Evolutionary conservation across 2,113 vertebrate genomes (phyloP), one percentile per base, ranked within the genome.

Genomic region (Myrmophylax atrothorax): DNA sequence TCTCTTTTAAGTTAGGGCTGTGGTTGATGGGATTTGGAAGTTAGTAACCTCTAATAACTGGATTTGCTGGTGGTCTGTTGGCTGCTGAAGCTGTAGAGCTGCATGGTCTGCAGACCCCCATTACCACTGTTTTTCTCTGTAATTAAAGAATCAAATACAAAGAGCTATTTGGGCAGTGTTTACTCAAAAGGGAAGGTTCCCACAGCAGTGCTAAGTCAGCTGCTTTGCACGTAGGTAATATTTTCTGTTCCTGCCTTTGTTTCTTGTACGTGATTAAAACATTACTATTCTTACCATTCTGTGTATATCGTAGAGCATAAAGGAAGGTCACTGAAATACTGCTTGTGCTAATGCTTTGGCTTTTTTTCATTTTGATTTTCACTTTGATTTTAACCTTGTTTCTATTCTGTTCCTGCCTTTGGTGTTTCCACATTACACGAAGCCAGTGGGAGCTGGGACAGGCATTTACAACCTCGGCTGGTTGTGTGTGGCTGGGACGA

Each of bases 221-320:
- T 83, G 60, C 13, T 2, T 73, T 90, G 75, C 72, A 6, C 0
- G 7, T 80, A 82, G 74, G 78, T 96, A 69, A 46, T 62, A 70
- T 37, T 93, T 89, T 93, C 85, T 96, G 87, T 96, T 96, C 93
- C 92, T 95, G 94, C 82, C 42, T 94, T 93, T 96, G 82, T 96
- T 96, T 94, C 64, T 88, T 47, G 33, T 94, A 55, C 0, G 1
- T 0, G 9, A 85, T 96, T 91, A 77, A 69, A 91, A 73, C 1
- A 7, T 83, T 62, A 40, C 70, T 94, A 31, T 91, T 96, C 70
- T 87, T 74, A 55, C n/a, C 1, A 4, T 70, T 59, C 52, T 14
- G 14, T 77, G 76, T 37, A 1, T 76, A 16, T 55, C 1, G 1
- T 16, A 66, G 66, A 3, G 1, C 49, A 6, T 69, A 67, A 79